phyloP scores from a whole-genome alignment of 1,140 invertebrate genomes.

The Semibalanus balanoides region DNA sequence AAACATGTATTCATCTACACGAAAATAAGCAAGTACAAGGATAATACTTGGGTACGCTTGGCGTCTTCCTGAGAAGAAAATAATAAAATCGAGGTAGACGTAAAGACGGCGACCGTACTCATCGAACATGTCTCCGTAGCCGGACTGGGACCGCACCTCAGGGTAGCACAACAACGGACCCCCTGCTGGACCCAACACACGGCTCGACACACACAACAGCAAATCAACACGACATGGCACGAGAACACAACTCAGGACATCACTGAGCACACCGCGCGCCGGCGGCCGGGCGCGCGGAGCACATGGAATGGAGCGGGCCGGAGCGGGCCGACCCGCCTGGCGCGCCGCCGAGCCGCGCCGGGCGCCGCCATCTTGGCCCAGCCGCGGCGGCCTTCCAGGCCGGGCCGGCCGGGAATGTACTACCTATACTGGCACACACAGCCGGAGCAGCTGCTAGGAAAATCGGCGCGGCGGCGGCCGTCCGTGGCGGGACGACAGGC shows the following conservation, averaged over 20 bases:
- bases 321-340: too few relatives aligned
- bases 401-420: neutral
- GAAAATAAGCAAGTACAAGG: neutral
- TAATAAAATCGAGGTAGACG: neutral
- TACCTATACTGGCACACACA: neutral
- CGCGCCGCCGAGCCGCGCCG: too few relatives aligned
- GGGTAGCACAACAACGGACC: too few relatives aligned
- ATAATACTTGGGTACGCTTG: slow-evolving; percentile 2
- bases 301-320: neutral
- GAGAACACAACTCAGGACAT: neutral
- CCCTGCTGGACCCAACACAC: too few relatives aligned
- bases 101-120: neutral
- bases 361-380: neutral
- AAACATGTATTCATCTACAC: neutral
- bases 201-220: neutral
- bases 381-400: neutral
- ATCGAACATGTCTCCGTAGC: neutral
- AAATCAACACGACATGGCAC: neutral
- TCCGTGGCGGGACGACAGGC: too few relatives aligned
- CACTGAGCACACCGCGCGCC: neutral
- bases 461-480: neutral
- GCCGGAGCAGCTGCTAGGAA: neutral
- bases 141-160: neutral
- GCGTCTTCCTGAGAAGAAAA: neutral
- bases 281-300: too few relatives aligned